Evolutionary conservation across 2,888 invertebrate species (phyloP), one percentile per base, ranked within the genome.

Genomic region (Heliconius erato): DNA sequence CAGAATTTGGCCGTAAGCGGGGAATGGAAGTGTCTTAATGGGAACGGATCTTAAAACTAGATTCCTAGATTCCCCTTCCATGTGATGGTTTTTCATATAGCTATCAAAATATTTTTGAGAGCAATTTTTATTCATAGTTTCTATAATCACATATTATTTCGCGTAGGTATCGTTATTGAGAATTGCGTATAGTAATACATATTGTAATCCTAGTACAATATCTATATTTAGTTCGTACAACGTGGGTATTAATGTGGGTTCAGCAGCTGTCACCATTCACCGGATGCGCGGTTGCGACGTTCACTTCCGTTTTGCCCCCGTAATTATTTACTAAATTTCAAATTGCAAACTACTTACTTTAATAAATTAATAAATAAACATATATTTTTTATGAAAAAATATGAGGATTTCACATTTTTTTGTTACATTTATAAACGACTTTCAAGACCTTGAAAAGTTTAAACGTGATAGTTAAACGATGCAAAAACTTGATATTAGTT

Each of bases 201-300:
- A 49, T 49, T 78, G 28, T 23, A 67, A 67, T 12, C 23, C 28
- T 32, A 67, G 11, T 32, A 12, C 14, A 67, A 65, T 44, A 67
- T 40, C 44, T 32, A 67, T 78, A 67, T 78, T 68, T 68, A 68
- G 40, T 80, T 32, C n/a, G 67, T 44, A 68, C 28, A n/a, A 40
- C 76, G 44, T 44, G 59, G 2, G 54, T 44, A 71, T 72, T 40
- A 72, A 78, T 59, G 71, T 44, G 28, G 77, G 40, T 28, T 65
- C 40, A 59, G 71, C 68, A 81, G 6, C 72, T 63, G 77, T 69
- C 79, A 80, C 82, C 89, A 86, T 86, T 87, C 83, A 85, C 88
- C 89, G 88, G 86, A 86, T 86, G 87, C 85, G 88, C 87, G 89
- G 89, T 88, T 85, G 87, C 79, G 72, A 85, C 85, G 84, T 84